Base-by-base conservation (phyloP, 1,140 invertebrate genomes). In the Sinella curviseta region DNA sequence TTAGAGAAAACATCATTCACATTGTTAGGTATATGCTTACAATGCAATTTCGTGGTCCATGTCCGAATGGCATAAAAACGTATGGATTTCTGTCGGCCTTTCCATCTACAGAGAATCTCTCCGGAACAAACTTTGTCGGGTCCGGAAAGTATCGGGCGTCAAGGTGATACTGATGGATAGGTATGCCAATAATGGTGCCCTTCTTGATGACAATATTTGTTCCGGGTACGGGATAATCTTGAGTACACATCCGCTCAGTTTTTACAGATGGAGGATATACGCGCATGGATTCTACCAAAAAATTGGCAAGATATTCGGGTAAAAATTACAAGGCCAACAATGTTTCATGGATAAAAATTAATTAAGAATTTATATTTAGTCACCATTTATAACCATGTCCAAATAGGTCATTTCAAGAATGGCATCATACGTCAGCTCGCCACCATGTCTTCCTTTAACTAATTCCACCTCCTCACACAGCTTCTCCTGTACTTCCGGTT, bases 401-500 rank as follows among this genome's bases (percentile, higher is more conserved):
- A 87, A 83, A 79, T 87, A 89, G n/a, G 84, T 83, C 80, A 88
- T 84, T 57, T 86, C 85, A 33, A 79, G 78, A 16, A 89, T 76
- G 39, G 83, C 83, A 20, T 87, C 86, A 79, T 87, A 88, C n/a
- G 80, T 84, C 12, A 87, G 55, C 76, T 85, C 77, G 4, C 85
- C 84, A 24, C 83, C 81, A 33, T 86, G 80, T 24, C 82, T 78
- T 34, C 85, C 73, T 34, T 84, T 35, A 48, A 84, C 83, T 24
- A 79, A 39, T 65, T 86, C 81, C 0, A 91, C 85, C 83, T 91
- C 90, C 67, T 87, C 78, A 28, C 87, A 83, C 0, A 90, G 82
- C 60, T 85, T 84, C 0, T 88, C 81, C 82, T 91, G 90, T 28
- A 88, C 79, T 0, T 88, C 85, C 0, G 85, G 86, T 83, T 91